Evolutionary conservation across 2,888 invertebrate species (phyloP).

Genomic region (Mimumesa dahlbomi): DNA sequence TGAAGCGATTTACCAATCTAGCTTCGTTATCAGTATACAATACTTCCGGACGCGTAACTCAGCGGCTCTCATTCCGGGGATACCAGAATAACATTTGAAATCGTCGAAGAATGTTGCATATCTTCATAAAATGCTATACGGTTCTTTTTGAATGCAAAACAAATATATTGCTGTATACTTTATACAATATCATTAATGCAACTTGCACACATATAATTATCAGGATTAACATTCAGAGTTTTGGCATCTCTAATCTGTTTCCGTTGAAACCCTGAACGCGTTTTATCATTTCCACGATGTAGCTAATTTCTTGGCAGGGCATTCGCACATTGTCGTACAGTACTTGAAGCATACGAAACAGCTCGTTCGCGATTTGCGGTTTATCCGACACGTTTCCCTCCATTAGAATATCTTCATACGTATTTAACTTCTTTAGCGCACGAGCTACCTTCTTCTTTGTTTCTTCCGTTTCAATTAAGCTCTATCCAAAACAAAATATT

Average conservation of each 20-base stretch:
- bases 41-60: no score
- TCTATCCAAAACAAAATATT: conserved; percentile 34
- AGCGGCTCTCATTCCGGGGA: no score
- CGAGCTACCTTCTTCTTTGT: conserved; percentile 44
- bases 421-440: conserved; percentile 63
- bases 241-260: conserved; percentile 73
- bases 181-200: no score
- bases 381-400: conserved; percentile 73
- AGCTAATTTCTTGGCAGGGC: conserved; percentile 80
- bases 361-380: conserved; percentile 61
- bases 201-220: no score
- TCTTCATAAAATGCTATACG: no score
- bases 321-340: conserved; percentile 66
- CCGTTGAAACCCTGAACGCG: conserved; percentile 81
- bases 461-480: conserved; percentile 20
- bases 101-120: no score
- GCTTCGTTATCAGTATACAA: no score
- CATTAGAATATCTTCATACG: conserved; percentile 68
- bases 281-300: conserved; percentile 84
- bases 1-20: no score
- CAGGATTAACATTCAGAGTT: no score
- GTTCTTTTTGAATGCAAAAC: no score
- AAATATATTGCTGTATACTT: no score
- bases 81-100: no score
- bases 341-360: conserved; percentile 68